These are phyloP conservation scores for Symphodus melops DNA, from an alignment of 2,113 vertebrate species.

Conservation along the genomic window DNA sequence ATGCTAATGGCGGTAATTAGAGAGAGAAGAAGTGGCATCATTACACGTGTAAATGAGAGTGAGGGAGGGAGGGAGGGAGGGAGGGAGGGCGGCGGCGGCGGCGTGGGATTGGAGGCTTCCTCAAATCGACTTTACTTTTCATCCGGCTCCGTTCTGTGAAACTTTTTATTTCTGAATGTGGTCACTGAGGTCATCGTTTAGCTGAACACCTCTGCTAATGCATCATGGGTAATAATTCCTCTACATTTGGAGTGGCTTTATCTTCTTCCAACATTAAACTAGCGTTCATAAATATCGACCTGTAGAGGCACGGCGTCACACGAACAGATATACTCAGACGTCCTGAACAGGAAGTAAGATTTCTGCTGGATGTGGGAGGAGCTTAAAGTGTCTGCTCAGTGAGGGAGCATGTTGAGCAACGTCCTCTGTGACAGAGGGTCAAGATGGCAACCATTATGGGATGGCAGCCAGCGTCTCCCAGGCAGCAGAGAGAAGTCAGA, in stretches of 20 bases:
- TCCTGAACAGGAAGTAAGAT: too few species aligned
- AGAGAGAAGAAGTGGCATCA: slow-evolving; percentile 23
- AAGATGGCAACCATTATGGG: slow-evolving; percentile 46
- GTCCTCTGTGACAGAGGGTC: slow-evolving; percentile 20
- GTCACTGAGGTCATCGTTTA: too few species aligned
- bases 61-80: slow-evolving; percentile 4
- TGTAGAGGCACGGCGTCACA: too few species aligned
- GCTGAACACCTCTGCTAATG: too few species aligned
- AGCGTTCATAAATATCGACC: too few species aligned
- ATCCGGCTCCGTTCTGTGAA: background rate
- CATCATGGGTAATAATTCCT: too few species aligned
- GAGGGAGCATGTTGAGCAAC: slow-evolving; percentile 8
- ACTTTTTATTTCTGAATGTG: background rate
- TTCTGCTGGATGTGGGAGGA: background rate
- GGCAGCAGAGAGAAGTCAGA: slow-evolving; percentile 30
- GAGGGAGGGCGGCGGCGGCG: background rate
- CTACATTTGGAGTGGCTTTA: too few species aligned
- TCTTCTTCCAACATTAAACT: too few species aligned
- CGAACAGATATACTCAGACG: too few species aligned
- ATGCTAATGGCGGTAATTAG: slow-evolving; percentile 40
- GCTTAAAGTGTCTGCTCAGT: too few species aligned
- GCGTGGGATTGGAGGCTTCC: slow-evolving; percentile 19
- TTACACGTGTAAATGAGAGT: slow-evolving; percentile 56
- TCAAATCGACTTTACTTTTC: background rate
- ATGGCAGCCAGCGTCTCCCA: slow-evolving; percentile 29